Evolutionary conservation across 2,888 invertebrate genomes (phyloP), one percentile per base, ranked within the genome.

Genomic region (Spisula solida): DNA sequence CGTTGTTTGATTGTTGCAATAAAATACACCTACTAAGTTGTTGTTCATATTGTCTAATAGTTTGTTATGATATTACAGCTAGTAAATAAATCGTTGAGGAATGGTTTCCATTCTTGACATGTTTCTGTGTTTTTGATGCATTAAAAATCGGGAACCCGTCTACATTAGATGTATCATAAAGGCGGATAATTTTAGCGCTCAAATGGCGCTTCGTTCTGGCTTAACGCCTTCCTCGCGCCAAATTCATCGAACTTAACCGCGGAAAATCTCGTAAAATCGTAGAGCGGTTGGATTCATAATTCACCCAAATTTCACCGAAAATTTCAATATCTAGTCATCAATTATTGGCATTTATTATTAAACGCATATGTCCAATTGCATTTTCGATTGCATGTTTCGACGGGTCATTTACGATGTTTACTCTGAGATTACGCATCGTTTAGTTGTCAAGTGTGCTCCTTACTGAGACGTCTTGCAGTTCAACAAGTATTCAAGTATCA

Each of bases 281-380:
- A 5, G 60, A 86, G 55, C 25, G 75, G 20, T 25, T 80, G 60
- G 82, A 79, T 79, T 55, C 83, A 89, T 87, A 85, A 82, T 25
- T 85, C 81, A 85, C 87, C 66, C 41, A 81, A 70, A 86, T 86
- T 79, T 75, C 51, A 55, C 47, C 78, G 6, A 55, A 86, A 86
- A 47, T 56, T 88, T 88, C 87, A 83, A 88, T 83, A 86, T 81
- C 48, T 29, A 29, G 60, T 81, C 81, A 92, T 92, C 89, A 89
- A 89, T 90, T 85, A 89, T 90, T 89, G 89, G 82, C 92, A 89
- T 85, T 87, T 82, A 90, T 89, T 89, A 92, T 92, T 86, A 89
- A 88, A 88, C 82, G 88, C 92, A 92, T 92, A 91, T 92, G 92
- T 88, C 88, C 87, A 86, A 87, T 92, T 88, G 88, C 90, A 90